Base-by-base conservation (phyloP, 2,888 invertebrate species). In the Plemyria rubiginata region DNA sequence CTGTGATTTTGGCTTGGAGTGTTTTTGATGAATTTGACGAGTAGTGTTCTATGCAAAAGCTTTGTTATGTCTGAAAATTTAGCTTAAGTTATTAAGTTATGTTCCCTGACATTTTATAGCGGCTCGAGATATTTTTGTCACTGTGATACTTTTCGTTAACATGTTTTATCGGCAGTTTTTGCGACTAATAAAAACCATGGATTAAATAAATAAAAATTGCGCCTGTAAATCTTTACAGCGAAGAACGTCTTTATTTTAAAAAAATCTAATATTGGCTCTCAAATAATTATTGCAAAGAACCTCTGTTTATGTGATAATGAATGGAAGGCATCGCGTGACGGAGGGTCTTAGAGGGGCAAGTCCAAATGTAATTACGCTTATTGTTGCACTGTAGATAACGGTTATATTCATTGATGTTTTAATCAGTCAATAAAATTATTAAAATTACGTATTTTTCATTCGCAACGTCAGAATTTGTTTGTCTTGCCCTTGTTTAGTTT, bases 1-100 rank as follows among this genome's bases (percentile, higher is more conserved):
- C 76, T 75, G 82, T 77, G 81, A 82, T 84, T 45, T 81, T 78
- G 62, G 69, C 68, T 71, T 80, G 66, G 74, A 77, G 80, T 74
- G 57, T 56, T 65, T 61, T 60, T 60, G 62, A 62, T 67, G 62
- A 57, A 43, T 32, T 15, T 61, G 43, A 48, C 28, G 41, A 32
- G 45, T 32, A 54, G 48, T 48, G 5, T 22, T 49, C 43, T 50
- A 38, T 60, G 54, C 28, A 54, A 49, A 62, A 54, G 43, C 15
- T 55, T 55, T 38, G 40, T 8, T 13, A n/a, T 29, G 29, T 13
- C 12, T 49, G 4, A 49, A 32, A 29, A 49, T 49, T 38, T 7
- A 38, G 36, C 36, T n/a, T n/a, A n/a, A n/a, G n/a, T n/a, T n/a
- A n/a, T n/a, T n/a, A n/a, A n/a, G n/a, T n/a, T n/a, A n/a, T n/a